Evolutionary conservation across 2,113 vertebrate species (phyloP).

Genomic region (Cryptotis parvus): DNA sequence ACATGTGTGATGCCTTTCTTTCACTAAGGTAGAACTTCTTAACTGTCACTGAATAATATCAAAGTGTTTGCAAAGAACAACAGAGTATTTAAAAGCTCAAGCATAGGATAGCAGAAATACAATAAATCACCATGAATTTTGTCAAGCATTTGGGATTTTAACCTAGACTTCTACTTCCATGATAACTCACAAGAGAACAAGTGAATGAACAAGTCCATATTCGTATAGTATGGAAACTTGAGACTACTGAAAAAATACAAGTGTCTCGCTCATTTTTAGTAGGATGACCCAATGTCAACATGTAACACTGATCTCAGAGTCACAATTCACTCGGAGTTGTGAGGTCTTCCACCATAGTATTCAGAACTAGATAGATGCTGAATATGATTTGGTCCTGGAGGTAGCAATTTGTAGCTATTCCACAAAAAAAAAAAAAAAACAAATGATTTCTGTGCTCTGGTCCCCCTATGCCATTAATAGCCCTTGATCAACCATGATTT

Average conservation of each 20-base stretch:
- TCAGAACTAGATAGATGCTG: neutral
- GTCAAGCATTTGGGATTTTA: neutral
- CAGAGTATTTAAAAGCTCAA: neutral
- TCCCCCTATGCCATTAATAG: constrained; percentile 4
- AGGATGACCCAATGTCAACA: neutral
- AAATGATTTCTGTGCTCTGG: neutral
- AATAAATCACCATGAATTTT: neutral
- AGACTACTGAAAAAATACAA: neutral
- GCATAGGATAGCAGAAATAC: neutral
- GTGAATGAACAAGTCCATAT: no score
- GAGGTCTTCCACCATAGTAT: neutral
- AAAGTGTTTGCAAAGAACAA: neutral
- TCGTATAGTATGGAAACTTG: neutral
- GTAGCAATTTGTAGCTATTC: constrained; percentile 24
- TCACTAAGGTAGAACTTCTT: neutral
- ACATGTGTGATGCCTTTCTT: no score
- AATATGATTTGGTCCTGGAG: neutral
- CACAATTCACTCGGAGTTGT: neutral
- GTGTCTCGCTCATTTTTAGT: neutral
- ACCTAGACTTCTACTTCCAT: neutral
- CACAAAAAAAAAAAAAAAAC: constrained; percentile 39
- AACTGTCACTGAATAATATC: neutral
- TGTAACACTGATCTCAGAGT: neutral
- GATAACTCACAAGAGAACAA: no score
- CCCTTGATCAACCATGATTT: constrained; percentile 31